These are phyloP conservation scores for Oscheius sp. DNA, from an alignment of 2,888 invertebrate genomes.

Conservation along the genomic window DNA sequence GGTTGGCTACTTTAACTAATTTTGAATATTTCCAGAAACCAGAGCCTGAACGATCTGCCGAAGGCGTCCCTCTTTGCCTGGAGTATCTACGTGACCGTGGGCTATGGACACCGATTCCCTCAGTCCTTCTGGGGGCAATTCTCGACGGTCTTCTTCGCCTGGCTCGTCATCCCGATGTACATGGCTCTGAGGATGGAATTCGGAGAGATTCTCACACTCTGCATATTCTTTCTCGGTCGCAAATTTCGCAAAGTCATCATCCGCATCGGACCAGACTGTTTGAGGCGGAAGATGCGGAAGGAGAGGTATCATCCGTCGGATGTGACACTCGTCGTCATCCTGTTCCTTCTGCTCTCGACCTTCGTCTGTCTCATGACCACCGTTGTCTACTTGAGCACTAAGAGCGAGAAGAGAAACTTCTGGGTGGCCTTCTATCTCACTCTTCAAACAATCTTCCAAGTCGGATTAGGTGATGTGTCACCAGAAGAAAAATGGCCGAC, in stretches of 20 bases:
- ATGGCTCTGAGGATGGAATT: constrained; percentile 27
- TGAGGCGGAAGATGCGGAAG: constrained; percentile 8
- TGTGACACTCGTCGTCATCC: constrained; percentile 12
- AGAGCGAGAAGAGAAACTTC: neutral
- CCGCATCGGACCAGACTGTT: neutral
- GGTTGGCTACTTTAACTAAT: neutral
- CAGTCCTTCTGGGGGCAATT: constrained; percentile 10
- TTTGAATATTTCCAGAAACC: neutral
- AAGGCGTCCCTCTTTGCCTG: constrained; percentile 20
- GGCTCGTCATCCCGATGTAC: constrained; percentile 15
- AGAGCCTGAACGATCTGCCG: neutral
- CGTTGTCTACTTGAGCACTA: neutral
- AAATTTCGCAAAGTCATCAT: constrained; percentile 1
- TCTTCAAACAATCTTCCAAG: constrained; percentile 22
- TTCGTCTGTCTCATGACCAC: constrained; percentile 2
- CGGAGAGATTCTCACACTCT: constrained; percentile 8
- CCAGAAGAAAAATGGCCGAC: constrained; percentile 27
- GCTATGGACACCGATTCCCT: constrained; percentile 28
- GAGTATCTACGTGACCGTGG: constrained; percentile 22
- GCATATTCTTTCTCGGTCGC: neutral
- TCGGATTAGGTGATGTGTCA: constrained; percentile 26
- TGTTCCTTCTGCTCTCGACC: constrained; percentile 2
- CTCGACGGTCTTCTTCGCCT: constrained; percentile 6
- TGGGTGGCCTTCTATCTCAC: constrained; percentile 18
- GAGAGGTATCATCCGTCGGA: constrained; percentile 17